phyloP scores from a whole-genome alignment of 2,797 vertebrate genomes.

The Acipenser oxyrinchus region DNA sequence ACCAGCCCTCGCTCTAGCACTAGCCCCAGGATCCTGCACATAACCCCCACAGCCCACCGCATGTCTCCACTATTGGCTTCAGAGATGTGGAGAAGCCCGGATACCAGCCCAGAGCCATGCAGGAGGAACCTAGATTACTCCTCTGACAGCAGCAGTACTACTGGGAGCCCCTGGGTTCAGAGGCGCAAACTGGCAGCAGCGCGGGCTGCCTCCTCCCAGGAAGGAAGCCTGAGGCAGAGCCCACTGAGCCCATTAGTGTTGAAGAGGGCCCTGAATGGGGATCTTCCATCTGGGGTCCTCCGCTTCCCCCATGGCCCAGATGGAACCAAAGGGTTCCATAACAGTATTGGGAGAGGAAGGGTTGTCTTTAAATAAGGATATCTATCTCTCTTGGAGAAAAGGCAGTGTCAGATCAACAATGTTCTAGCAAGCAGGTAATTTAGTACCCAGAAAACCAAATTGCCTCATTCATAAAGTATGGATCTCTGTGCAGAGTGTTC shows the following conservation, averaged over 20 bases:
- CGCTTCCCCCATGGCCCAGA: conserved; percentile 31
- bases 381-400: too few species aligned
- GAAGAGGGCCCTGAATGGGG: conserved; percentile 19
- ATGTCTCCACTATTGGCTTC: conserved; percentile 24
- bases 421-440: neutral
- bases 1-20: conserved; percentile 11
- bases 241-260: conserved; percentile 1
- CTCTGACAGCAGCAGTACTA: neutral
- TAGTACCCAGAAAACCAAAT: conserved; percentile 18
- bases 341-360: conserved; percentile 19
- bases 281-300: conserved; percentile 24
- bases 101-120: conserved; percentile 26
- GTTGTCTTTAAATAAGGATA: conserved; percentile 8
- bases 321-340: conserved; percentile 29
- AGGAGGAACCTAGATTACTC: conserved; percentile 14
- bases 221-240: conserved; percentile 1
- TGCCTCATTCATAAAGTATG: neutral
- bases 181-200: conserved; percentile 17
- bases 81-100: conserved; percentile 25
- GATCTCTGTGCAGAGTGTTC: neutral
- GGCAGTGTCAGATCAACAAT: too few species aligned
- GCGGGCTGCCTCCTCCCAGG: conserved; percentile 9
- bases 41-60: conserved; percentile 11
- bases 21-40: conserved; percentile 17
- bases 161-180: conserved; percentile 22